Percentiles rank a stretch among this genome's conserved stretches.
Conservation (phyloP, 2,797 vertebrate genomes). For the Heterohyrax brucei region DNA sequence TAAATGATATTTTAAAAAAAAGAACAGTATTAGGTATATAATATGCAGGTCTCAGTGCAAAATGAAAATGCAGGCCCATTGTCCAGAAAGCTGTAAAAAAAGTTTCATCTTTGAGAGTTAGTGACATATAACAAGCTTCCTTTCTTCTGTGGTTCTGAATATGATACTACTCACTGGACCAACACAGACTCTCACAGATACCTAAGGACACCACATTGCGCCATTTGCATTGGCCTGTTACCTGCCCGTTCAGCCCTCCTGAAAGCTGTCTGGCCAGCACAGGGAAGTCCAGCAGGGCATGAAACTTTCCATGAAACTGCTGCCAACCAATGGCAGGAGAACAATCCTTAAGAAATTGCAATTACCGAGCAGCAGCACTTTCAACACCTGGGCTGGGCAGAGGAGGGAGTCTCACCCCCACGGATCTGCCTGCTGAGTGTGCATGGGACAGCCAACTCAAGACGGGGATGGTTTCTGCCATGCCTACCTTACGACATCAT, state of each 20-base stretch:
- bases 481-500: neutral
- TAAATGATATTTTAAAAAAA: neutral
- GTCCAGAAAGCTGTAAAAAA: neutral
- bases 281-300: neutral
- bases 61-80: constrained; percentile 1
- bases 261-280: neutral
- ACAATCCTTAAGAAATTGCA: neutral
- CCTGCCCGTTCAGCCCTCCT: neutral
- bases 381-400: neutral
- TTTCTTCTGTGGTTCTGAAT: neutral
- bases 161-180: too few relatives aligned
- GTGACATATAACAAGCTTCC: neutral
- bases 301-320: neutral
- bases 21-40: neutral
- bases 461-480: neutral
- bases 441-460: neutral
- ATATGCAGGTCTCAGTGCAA: neutral
- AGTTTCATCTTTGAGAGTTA: neutral
- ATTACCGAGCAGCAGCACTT: neutral
- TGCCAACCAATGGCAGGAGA: neutral
- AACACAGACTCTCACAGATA: neutral
- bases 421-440: neutral
- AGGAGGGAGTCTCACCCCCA: neutral
- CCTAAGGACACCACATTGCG: neutral
- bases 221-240: neutral